Conservation (phyloP, 2,888 invertebrate species). For the Rhamphomyia laevipes region DNA sequence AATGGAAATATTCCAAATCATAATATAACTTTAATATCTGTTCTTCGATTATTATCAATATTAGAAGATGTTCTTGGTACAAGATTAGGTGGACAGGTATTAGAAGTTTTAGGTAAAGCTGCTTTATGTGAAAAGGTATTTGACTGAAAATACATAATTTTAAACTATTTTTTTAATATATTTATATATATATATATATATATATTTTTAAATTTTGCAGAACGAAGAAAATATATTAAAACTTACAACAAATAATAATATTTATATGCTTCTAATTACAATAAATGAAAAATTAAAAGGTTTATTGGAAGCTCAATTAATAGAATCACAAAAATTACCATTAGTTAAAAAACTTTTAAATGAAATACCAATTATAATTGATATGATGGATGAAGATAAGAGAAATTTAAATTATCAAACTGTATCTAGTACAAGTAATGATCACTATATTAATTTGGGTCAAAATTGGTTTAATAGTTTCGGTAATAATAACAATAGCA, state of each 20-base stretch:
- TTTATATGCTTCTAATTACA: too few species aligned
- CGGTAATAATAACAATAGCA: too few species aligned
- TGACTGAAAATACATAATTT: neutral
- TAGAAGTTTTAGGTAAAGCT: conserved; percentile 12
- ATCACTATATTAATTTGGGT: too few species aligned
- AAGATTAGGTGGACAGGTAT: conserved; percentile 12
- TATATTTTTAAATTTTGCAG: too few species aligned
- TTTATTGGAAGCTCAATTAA: neutral
- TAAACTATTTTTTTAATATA: neutral
- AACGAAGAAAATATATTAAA: neutral
- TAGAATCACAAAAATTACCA: neutral
- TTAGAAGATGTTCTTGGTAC: conserved; percentile 11
- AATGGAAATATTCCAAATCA: too few species aligned
- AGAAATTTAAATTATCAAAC: too few species aligned
- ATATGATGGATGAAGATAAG: too few species aligned
- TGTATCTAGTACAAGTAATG: too few species aligned
- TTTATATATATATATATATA: too few species aligned
- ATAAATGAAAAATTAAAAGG: neutral
- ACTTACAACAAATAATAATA: neutral
- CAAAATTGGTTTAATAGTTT: too few species aligned
- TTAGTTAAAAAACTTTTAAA: too few species aligned
- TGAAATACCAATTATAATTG: too few species aligned
- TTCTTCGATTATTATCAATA: conserved; percentile 11
- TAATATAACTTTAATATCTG: conserved; percentile 8
- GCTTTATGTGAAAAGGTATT: conserved; percentile 13